Base-by-base conservation (phyloP, 1,140 invertebrate species). In the Parapsyche elsis region DNA sequence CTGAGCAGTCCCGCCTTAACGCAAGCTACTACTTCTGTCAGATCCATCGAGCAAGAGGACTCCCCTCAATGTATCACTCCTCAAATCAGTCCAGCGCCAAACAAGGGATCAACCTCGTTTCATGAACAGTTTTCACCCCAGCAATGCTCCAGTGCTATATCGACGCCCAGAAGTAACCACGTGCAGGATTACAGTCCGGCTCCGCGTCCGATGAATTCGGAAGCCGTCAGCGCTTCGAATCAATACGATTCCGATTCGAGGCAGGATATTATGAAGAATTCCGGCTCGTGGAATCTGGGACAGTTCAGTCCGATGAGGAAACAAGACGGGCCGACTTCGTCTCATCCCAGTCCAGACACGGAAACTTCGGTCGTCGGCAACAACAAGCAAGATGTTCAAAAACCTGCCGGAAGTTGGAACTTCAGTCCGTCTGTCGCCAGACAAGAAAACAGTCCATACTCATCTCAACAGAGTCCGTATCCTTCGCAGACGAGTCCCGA, bases 331-430 rank as follows among this genome's bases (percentile, higher is more conserved):
- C 87, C 87, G 45, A 88, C 87, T 74, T 86, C 87, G 2, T 87
- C 88, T 21, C 88, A 89, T 81, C 88, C 88, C n/a, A 89, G 88
- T 81, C 88, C 88, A 9, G 82, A 79, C 81, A 88, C 88, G 10
- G 88, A 87, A 79, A 89, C 87, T 82, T 88, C 88, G 14, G 71
- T 53, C 80, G 87, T 87, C 10, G 87, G 87, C 83, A 87, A 87
- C 23, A 85, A 86, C 5, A 89, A 88, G 77, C 81, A 84, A 53
- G 88, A 89, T 5, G 79, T 86, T 5, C 87, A 86, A 57, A 88
- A 88, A 71, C 81, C 86, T 5, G 85, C 84, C 19, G 84, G 84
- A 1, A 71, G 26, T 12, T 89, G 87, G 88, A 88, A 87, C 73
- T 84, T 86, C 0, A 89, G 88, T 83, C 88, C 88, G 1, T 83